Evolutionary conservation across 1,140 invertebrate species (phyloP), one percentile per base, ranked within the genome.

Genomic region (Conopomorpha cramerella): DNA sequence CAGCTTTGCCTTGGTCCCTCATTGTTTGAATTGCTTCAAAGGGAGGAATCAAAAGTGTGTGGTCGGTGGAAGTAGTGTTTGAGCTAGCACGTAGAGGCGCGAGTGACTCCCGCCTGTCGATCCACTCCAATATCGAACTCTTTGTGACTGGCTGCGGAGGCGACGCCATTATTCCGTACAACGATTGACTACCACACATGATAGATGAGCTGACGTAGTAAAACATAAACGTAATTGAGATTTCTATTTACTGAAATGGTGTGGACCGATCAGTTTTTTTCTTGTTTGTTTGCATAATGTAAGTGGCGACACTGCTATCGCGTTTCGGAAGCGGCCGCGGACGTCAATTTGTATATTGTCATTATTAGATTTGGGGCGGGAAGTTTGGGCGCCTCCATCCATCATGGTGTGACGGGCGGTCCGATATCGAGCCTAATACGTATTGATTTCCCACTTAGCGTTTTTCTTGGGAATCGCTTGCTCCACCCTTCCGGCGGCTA

Each of bases 381-480:
- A 72, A 68, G 58, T 70, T 70, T 58, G 59, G 66, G 63, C 43
- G 53, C 52, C 55, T 59, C 57, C 70, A 74, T 74, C 67, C 67
- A 74, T 74, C 70, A 74, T 68, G 51, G 55, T 42, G 51, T 70
- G 67, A 70, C 64, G 55, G 49, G 38, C 54, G 62, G 62, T 60
- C 60, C 57, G 70, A 74, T 72, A 74, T 70, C 66, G 59, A 63
- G 60, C 65, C 67, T 72, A 74, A 76, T 72, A 72, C 59, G 62
- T 76, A 76, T 76, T 76, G 67, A 76, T 76, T 76, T 72, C 61
- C 71, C 67, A 76, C 71, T 76, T 72, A 72, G 67, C 65, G 58
- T 65, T 71, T 71, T 72, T 72, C 65, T 73, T 73, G 60, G 53
- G 62, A 61, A 65, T 54, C 56, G 61, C 62, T 76, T 67, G 65